Percentiles rank a stretch among this genome's conserved stretches.
phyloP scores from a whole-genome alignment of 2,113 vertebrate species.

The Shinisaurus crocodilurus region DNA sequence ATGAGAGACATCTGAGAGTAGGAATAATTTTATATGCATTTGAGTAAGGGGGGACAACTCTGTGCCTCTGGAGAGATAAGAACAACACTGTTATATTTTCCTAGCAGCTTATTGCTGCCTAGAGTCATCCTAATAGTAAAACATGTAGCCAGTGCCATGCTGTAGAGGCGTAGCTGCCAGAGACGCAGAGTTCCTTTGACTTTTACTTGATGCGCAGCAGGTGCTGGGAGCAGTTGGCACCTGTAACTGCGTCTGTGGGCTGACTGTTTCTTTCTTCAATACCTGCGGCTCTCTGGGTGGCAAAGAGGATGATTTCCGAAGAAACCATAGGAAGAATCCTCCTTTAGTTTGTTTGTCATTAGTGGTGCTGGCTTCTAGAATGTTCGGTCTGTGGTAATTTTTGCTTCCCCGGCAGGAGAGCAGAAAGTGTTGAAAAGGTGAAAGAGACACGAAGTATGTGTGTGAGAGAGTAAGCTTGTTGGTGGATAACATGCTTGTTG shows the following conservation, averaged over 20 bases:
- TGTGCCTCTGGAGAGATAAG: background rate
- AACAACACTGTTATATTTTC: slow-evolving; percentile 9
- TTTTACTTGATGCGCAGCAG: background rate
- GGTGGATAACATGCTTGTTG: slow-evolving; percentile 14
- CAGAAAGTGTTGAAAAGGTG: background rate
- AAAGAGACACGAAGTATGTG: background rate
- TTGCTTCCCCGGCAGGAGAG: background rate
- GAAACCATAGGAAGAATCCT: background rate
- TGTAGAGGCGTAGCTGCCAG: background rate
- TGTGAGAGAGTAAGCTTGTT: background rate
- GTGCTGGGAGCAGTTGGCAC: background rate
- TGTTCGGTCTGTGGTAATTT: background rate
- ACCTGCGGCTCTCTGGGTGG: background rate
- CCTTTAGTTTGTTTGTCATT: background rate
- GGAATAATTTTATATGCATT: background rate
- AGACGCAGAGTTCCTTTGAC: background rate
- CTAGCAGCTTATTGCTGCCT: slow-evolving; percentile 10
- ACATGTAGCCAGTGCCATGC: background rate
- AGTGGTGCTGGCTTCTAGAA: background rate
- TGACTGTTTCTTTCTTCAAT: background rate
- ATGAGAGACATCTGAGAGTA: background rate
- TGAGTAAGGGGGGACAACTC: background rate
- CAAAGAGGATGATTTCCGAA: background rate
- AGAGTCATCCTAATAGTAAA: slow-evolving; percentile 10
- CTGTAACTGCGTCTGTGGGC: too few species aligned